Evolutionary conservation across 2,888 invertebrate genomes (phyloP), one percentile per base, ranked within the genome.

Genomic region (Orgyia antiqua): DNA sequence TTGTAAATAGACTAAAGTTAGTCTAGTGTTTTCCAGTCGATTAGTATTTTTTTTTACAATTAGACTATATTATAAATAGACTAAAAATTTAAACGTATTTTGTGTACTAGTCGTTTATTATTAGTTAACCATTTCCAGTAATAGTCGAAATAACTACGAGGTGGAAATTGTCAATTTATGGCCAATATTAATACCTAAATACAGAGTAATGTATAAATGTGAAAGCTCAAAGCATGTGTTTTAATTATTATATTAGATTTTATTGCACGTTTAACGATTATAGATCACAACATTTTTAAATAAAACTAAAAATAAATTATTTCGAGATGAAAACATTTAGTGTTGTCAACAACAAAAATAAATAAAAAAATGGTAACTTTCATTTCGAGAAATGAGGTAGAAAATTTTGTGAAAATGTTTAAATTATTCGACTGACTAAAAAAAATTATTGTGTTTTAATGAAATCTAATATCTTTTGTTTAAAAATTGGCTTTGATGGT

Each of bases 141-240:
- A 33, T 36, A 39, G 35, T 30, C 32, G 19, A 35, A 38, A 41
- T n/a, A 39, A 31, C 34, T 42, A 38, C 36, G 42, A 50, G 55
- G 57, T 66, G 58, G 61, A 60, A 54, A 61, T 43, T 54, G 41
- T 46, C 34, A 47, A 45, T 32, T 37, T 59, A 68, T 66, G 60
- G 64, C 65, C 60, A 47, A 44, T 46, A 52, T 52, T 50, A 58
- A 50, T 48, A 43, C 41, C 44, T 51, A 51, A 15, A 49, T 40
- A 54, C 40, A 52, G n/a, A n/a, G 39, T 51, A 52, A 50, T 46
- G 38, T 58, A 55, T 51, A 55, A 49, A 51, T 49, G 59, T 51
- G 52, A 56, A 61, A 67, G 65, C 67, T 49, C 48, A 41, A 66
- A 68, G 68, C 68, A 52, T 51, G 58, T 59, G 59, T 56, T 43